phyloP scores from a whole-genome alignment of 2,113 vertebrate species.

The Tapirus terrestris region DNA sequence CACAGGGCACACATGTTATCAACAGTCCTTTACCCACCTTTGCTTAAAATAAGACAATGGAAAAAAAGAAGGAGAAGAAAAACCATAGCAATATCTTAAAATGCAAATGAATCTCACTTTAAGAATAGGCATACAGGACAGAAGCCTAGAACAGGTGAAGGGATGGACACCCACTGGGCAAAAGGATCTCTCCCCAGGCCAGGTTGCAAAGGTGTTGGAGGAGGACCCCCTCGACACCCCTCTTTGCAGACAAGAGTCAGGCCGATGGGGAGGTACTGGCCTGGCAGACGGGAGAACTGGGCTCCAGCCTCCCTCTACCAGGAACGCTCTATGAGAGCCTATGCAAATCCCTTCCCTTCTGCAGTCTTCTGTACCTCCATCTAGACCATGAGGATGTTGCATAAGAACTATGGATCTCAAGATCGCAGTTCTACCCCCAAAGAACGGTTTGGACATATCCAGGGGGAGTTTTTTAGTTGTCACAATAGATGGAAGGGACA shows the following conservation, averaged over 20 bases:
- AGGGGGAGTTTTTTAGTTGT: neutral
- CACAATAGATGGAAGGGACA: neutral
- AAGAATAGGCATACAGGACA: neutral
- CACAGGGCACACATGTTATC: neutral
- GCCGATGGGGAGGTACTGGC: neutral
- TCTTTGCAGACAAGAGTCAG: neutral
- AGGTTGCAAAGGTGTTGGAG: neutral
- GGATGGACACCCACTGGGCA: neutral
- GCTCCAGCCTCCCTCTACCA: neutral
- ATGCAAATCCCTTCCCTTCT: neutral
- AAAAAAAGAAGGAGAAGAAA: rapidly evolving
- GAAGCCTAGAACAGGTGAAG: neutral
- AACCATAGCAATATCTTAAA: neutral
- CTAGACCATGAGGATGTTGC: neutral
- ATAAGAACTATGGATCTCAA: neutral
- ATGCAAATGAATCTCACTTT: neutral
- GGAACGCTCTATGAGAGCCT: neutral
- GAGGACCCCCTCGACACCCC: rapidly evolving
- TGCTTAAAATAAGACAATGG: slow-evolving; percentile 15
- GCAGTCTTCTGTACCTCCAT: neutral
- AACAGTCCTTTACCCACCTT: neutral
- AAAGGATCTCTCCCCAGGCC: neutral
- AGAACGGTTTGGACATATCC: neutral
- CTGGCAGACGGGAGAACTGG: neutral
- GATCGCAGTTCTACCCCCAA: neutral